A percentile compares a stretch with the other conserved stretches of the same genome.
Evolutionary conservation across 2,113 vertebrate species (phyloP).

Genomic region (Abramis brama): DNA sequence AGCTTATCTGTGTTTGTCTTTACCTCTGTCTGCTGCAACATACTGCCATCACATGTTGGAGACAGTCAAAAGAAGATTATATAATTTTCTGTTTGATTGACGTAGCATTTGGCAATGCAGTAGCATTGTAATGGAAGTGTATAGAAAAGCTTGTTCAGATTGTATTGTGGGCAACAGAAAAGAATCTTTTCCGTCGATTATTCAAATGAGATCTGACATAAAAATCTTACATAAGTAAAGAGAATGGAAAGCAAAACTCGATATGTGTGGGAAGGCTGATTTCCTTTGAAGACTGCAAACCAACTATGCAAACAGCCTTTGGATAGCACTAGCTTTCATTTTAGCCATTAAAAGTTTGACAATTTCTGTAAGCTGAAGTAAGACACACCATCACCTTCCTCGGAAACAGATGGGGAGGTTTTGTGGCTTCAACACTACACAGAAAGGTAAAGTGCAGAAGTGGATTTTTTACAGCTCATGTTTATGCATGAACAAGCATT

Average conservation of each 20-base stretch:
- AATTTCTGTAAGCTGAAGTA: slow-evolving; percentile 60
- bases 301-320: slow-evolving; percentile 52
- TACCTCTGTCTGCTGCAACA: slow-evolving; percentile 9
- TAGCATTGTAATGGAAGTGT: slow-evolving; percentile 18
- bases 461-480: slow-evolving; percentile 62
- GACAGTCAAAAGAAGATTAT: neutral
- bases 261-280: slow-evolving; percentile 49
- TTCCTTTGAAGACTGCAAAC: slow-evolving; percentile 47
- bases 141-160: slow-evolving; percentile 25
- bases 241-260: slow-evolving; percentile 50
- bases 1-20: slow-evolving; percentile 32
- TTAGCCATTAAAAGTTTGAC: slow-evolving; percentile 60
- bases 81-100: slow-evolving; percentile 19
- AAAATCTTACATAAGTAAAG: slow-evolving; percentile 61
- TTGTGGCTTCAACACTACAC: slow-evolving; percentile 57
- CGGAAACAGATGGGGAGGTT: slow-evolving; percentile 60
- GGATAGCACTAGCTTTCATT: slow-evolving; percentile 49
- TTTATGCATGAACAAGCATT: slow-evolving; percentile 71
- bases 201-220: slow-evolving; percentile 45
- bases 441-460: slow-evolving; percentile 63
- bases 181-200: slow-evolving; percentile 47
- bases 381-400: slow-evolving; percentile 58
- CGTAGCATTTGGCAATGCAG: neutral
- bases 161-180: slow-evolving; percentile 14
- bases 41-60: slow-evolving; percentile 26